These are phyloP conservation scores for Bryconaethiops microstoma DNA, from an alignment of 2,797 vertebrate genomes.

Conservation along the genomic window DNA sequence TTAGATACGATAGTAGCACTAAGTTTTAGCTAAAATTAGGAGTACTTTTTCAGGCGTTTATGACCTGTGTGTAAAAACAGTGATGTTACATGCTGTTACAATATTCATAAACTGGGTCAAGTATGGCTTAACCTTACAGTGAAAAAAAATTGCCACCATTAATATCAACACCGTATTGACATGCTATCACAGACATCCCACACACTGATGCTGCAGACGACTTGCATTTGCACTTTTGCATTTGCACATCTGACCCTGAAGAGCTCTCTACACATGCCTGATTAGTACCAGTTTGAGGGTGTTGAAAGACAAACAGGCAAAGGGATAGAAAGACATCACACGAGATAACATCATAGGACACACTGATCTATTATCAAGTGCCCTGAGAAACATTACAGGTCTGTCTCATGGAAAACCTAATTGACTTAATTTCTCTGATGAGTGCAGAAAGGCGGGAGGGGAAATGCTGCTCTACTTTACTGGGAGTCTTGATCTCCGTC, in stretches of 20 bases:
- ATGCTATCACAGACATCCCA: neutral
- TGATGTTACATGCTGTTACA: too few relatives aligned
- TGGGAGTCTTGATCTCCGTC: conserved; percentile 57
- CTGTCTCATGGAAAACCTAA: conserved; percentile 59
- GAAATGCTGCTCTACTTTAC: conserved; percentile 55
- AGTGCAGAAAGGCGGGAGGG: conserved; percentile 47
- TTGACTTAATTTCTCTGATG: conserved; percentile 67
- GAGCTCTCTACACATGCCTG: neutral
- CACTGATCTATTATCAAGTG: conserved; percentile 67
- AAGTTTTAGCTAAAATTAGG: too few relatives aligned
- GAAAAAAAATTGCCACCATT: neutral
- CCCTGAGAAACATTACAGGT: conserved; percentile 54
- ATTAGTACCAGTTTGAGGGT: conserved; percentile 19
- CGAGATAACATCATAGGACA: conserved; percentile 63
- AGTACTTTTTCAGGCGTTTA: too few relatives aligned
- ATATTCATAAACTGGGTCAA: too few relatives aligned
- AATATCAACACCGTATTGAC: neutral
- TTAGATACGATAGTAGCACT: too few relatives aligned
- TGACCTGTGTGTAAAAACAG: too few relatives aligned
- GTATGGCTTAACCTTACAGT: neutral
- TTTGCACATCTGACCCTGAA: neutral
- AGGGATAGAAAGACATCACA: conserved; percentile 24
- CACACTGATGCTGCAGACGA: neutral
- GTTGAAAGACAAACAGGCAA: conserved; percentile 14
- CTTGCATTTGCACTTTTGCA: too few relatives aligned